Conservation (phyloP, 2,888 invertebrate species). For the Dendrolimus pini region DNA sequence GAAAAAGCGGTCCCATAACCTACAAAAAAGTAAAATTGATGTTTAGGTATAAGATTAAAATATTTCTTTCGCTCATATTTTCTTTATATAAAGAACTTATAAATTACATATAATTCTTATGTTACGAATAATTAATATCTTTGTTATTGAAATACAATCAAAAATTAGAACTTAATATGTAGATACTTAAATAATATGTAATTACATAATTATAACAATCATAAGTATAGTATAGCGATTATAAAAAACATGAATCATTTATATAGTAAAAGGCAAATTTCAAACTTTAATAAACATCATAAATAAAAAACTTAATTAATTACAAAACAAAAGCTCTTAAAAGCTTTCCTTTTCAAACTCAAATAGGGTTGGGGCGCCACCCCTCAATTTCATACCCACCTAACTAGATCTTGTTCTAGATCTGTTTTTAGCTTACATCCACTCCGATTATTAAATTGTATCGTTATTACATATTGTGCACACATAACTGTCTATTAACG, state of each 20-base stretch:
- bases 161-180: too few species aligned
- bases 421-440: slow-evolving; percentile 29
- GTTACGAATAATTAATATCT: too few species aligned
- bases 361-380: slow-evolving; percentile 63
- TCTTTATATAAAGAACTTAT: too few species aligned
- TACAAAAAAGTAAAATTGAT: too few species aligned
- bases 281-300: slow-evolving; percentile 25
- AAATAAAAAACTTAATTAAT: slow-evolving; percentile 65
- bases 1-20: too few species aligned
- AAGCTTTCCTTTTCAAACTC: slow-evolving; percentile 69
- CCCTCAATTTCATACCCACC: slow-evolving; percentile 60
- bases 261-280: background rate
- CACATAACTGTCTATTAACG: slow-evolving; percentile 5
- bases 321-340: slow-evolving; percentile 74
- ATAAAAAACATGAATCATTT: background rate
- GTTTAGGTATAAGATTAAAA: too few species aligned
- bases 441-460: slow-evolving; percentile 6
- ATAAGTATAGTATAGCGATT: too few species aligned
- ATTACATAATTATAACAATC: too few species aligned
- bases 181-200: too few species aligned
- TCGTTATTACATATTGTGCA: slow-evolving; percentile 13
- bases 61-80: too few species aligned
- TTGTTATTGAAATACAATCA: too few species aligned
- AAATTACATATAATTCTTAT: too few species aligned
- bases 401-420: slow-evolving; percentile 56